Conservation (phyloP, 1,140 invertebrate genomes). For the Octopus sinensis region DNA sequence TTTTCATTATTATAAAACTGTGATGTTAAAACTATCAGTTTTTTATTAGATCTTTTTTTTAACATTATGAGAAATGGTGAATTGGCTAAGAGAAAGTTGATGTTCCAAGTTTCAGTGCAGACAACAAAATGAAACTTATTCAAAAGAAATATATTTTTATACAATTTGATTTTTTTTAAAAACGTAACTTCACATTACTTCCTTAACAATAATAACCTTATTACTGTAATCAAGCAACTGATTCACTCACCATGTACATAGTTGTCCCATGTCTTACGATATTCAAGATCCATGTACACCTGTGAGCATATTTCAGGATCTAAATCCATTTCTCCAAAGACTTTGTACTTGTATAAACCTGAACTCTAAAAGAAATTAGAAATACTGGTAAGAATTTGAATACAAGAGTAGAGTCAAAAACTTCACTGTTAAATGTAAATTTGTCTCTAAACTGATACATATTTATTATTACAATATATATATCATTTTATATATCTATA, state of each 20-base stretch:
- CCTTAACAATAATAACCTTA: background rate
- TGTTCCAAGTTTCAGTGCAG: no score
- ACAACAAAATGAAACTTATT: no score
- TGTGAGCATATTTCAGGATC: conserved; percentile 44
- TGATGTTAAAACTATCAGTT: background rate
- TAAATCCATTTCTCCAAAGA: conserved; percentile 46
- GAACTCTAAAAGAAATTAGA: conserved; percentile 38
- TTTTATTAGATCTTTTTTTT: no score
- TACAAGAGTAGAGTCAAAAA: background rate
- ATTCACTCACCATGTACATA: conserved; percentile 47
- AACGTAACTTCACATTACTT: no score
- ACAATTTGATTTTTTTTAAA: no score
- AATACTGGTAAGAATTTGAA: background rate
- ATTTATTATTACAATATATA: no score
- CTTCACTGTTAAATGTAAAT: no score
- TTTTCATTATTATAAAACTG: background rate
- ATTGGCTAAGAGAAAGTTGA: no score
- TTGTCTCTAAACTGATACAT: no score
- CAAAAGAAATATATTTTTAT: no score
- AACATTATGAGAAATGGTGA: no score
- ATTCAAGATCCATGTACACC: conserved; percentile 54
- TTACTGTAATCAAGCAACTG: background rate
- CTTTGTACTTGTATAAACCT: conserved; percentile 53
- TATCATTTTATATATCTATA: no score
- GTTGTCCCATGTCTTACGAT: conserved; percentile 50